Evolutionary conservation across 2,797 vertebrate genomes (phyloP), one percentile per base, ranked within the genome.

Genomic region (Lacerta agilis): DNA sequence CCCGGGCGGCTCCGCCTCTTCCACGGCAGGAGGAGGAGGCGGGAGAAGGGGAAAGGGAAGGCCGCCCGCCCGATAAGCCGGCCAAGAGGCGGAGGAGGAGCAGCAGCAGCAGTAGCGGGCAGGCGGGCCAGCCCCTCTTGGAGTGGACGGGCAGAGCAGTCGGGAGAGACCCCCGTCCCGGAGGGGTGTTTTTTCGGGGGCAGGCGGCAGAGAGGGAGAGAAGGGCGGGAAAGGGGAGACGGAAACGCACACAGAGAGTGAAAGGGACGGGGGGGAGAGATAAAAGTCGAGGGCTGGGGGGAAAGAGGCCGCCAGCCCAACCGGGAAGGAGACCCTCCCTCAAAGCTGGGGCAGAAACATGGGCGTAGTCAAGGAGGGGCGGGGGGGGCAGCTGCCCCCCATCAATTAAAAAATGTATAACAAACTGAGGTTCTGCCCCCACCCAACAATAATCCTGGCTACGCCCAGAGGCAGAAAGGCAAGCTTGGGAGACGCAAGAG

Each of bases 11-110:
- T 86, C 80, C 86, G 55, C 82, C 79, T 58, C 75, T 71, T 67
- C 85, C 78, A 78, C 76, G 43, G 81, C 90, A 33, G 91, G 90
- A 45, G 83, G 87, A 58, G 83, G 87, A 58, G 8, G 76, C 38
- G 86, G 58, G 81, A 73, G 13, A 71, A 85, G 75, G 58, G 33
- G 25, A 36, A 45, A 78, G 71, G 43, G 76, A 76, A 49, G 55
- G n/a, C 88, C 81, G n/a, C 67, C 81, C 67, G 67, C 85, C 49
- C 49, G 67, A 85, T 86, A 66, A 83, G 88, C 88, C 75, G 67
- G 41, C 72, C 88, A 82, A 20, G 75, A 41, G 15, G 23, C 2
- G 5, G 86, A 15, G 33, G 41, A 15, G 36, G 75, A 67, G 86
- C 33, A 33, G 88, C 13, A 33, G 88, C 13, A 58, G 82, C 64